These are phyloP conservation scores for Lepeophtheirus salmonis DNA, from an alignment of 1,140 invertebrate genomes.

Conservation along the genomic window DNA sequence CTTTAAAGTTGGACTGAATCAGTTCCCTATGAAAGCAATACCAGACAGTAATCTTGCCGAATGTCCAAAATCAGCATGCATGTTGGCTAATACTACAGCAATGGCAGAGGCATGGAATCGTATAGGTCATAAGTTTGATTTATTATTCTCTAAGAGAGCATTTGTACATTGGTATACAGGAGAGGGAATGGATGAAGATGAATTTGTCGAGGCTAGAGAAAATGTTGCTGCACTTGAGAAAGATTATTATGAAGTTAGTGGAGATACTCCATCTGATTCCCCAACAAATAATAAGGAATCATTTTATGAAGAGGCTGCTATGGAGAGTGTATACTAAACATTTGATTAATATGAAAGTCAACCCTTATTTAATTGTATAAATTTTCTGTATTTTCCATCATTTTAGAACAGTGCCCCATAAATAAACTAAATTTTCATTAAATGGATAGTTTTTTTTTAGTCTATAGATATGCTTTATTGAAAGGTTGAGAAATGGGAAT, in stretches of 20 bases:
- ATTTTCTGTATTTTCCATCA: no score
- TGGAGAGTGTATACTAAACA: not conserved
- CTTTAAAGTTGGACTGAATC: slow-evolving; percentile 30
- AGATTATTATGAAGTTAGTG: slow-evolving; percentile 20
- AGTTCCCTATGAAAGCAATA: slow-evolving; percentile 32
- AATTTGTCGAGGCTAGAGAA: slow-evolving; percentile 26
- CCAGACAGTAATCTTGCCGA: slow-evolving; percentile 32
- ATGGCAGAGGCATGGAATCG: slow-evolving; percentile 31
- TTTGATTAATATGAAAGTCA: no score
- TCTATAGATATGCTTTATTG: no score
- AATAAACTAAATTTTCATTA: no score
- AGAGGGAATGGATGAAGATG: slow-evolving; percentile 30
- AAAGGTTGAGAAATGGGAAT: no score
- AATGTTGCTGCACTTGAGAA: slow-evolving; percentile 21
- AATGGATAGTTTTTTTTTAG: no score
- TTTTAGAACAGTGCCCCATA: no score
- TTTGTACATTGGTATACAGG: slow-evolving; percentile 32
- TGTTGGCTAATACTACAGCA: slow-evolving; percentile 33
- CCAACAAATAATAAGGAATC: not conserved
- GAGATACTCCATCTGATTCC: not conserved
- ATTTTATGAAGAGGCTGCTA: not conserved
- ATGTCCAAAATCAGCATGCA: slow-evolving; percentile 29
- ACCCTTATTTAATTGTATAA: no score
- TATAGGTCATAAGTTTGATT: slow-evolving; percentile 28
- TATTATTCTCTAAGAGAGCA: slow-evolving; percentile 30